Evolutionary conservation across 2,888 invertebrate genomes (phyloP).

Genomic region (Drosophila subsilvestris): DNA sequence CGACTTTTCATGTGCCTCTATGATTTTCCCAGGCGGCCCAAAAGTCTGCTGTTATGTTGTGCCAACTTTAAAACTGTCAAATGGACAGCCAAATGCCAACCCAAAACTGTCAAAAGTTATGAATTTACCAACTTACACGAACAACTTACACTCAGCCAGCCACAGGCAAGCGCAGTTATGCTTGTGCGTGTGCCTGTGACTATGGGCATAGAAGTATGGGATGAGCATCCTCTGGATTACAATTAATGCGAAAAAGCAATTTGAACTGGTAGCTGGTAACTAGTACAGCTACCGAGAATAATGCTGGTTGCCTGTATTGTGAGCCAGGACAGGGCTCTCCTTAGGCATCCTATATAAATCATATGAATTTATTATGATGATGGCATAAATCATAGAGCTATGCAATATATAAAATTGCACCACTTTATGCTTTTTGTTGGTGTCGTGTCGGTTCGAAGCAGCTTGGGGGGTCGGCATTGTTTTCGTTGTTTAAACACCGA

Average conservation of each 20-base stretch:
- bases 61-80: constrained; percentile 49
- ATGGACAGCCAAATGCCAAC: constrained; percentile 49
- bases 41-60: constrained; percentile 36
- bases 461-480: constrained; percentile 57
- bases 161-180: background rate
- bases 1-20: background rate
- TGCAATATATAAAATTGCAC: constrained; percentile 69
- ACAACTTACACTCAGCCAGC: constrained; percentile 18
- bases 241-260: constrained; percentile 47
- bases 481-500: constrained; percentile 68
- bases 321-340: constrained; percentile 27
- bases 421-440: constrained; percentile 20
- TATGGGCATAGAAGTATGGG: too few species aligned
- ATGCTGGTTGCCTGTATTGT: constrained; percentile 9
- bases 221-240: constrained; percentile 29
- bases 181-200: background rate
- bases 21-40: constrained; percentile 5
- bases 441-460: constrained; percentile 22
- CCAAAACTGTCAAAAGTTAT: constrained; percentile 76
- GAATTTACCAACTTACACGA: constrained; percentile 54
- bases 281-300: constrained; percentile 48
- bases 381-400: constrained; percentile 79
- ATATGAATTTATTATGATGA: constrained; percentile 84
- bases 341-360: constrained; percentile 79
- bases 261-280: constrained; percentile 40